A percentile compares a stretch with the other conserved stretches of the same genome.
These are phyloP conservation scores for Schrankia costaestrigalis DNA, from an alignment of 2,888 invertebrate species.

Conservation along the genomic window DNA sequence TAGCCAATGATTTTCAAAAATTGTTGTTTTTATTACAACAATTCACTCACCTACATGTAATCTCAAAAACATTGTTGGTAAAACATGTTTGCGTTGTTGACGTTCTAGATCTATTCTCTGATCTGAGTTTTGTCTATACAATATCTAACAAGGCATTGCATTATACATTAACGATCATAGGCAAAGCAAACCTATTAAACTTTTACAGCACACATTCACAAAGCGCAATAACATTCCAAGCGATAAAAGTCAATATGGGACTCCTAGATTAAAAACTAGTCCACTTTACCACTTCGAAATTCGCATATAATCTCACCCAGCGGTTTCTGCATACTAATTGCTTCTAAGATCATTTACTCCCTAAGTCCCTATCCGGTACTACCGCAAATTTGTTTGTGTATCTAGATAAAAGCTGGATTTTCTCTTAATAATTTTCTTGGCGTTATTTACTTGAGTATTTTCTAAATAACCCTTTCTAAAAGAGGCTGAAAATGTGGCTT, in stretches of 20 bases:
- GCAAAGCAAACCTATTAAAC: slow-evolving; percentile 9
- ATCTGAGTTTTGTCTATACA: no score
- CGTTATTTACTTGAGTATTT: slow-evolving; percentile 8
- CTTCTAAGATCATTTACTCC: slow-evolving; percentile 26
- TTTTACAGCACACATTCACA: slow-evolving; percentile 37
- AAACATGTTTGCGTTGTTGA: no score
- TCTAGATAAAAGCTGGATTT: slow-evolving; percentile 13
- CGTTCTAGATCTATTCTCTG: no score
- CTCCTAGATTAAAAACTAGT: slow-evolving; percentile 41
- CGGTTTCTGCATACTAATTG: slow-evolving; percentile 30
- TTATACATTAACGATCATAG: no score
- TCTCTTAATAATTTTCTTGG: slow-evolving; percentile 17
- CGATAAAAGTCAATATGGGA: no score
- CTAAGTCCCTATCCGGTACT: slow-evolving; percentile 8
- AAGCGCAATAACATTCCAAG: slow-evolving; percentile 30
- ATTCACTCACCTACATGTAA: no score
- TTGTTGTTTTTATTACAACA: no score
- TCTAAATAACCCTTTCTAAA: background rate
- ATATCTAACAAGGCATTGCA: no score
- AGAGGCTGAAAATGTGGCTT: background rate
- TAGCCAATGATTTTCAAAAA: no score
- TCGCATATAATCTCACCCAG: slow-evolving; percentile 22
- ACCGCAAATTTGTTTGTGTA: slow-evolving; percentile 22
- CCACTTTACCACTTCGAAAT: slow-evolving; percentile 38
- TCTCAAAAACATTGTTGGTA: no score